Conservation (phyloP, 2,888 invertebrate genomes). For the Ligdia adustata region DNA sequence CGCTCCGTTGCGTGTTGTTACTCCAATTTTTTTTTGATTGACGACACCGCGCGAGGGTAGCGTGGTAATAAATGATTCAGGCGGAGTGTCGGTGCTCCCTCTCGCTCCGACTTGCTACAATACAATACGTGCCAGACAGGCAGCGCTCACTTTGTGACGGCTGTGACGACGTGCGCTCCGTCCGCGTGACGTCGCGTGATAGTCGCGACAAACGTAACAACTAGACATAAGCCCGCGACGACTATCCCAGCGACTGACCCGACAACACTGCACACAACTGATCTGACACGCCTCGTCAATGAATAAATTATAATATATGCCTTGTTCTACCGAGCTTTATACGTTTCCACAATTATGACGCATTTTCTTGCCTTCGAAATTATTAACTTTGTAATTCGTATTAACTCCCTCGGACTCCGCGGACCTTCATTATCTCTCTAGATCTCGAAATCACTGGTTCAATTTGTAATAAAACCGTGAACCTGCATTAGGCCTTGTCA, state of each 20-base stretch:
- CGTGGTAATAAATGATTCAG: constrained; percentile 56
- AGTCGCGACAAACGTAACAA: constrained; percentile 33
- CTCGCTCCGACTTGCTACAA: constrained; percentile 15
- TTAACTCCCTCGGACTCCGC: constrained; percentile 3
- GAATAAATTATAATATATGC: too few relatives aligned
- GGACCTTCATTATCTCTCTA: constrained; percentile 21
- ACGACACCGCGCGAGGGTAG: constrained; percentile 38
- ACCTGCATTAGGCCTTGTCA: constrained; percentile 15
- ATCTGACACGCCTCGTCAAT: too few relatives aligned
- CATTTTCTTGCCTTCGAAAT: constrained; percentile 3
- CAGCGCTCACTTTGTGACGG: constrained; percentile 33
- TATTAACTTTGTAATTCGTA: constrained; percentile 10
- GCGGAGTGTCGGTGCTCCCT: constrained; percentile 28
- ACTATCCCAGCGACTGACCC: constrained; percentile 15
- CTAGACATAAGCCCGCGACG: not conserved
- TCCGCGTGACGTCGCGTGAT: constrained; percentile 36
- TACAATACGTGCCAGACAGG: constrained; percentile 9
- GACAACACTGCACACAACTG: too few relatives aligned
- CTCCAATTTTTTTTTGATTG: constrained; percentile 41
- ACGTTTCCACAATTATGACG: constrained; percentile 21
- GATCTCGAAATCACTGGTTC: constrained; percentile 19
- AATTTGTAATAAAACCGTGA: constrained; percentile 26
- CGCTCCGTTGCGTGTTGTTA: constrained; percentile 36
- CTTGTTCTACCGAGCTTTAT: constrained; percentile 13
- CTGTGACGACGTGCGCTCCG: constrained; percentile 38